A percentile compares a stretch with the other conserved stretches of the same genome.
These are phyloP conservation scores for Condylostylus longicornis DNA, from an alignment of 1,140 invertebrate species.

Conservation along the genomic window DNA sequence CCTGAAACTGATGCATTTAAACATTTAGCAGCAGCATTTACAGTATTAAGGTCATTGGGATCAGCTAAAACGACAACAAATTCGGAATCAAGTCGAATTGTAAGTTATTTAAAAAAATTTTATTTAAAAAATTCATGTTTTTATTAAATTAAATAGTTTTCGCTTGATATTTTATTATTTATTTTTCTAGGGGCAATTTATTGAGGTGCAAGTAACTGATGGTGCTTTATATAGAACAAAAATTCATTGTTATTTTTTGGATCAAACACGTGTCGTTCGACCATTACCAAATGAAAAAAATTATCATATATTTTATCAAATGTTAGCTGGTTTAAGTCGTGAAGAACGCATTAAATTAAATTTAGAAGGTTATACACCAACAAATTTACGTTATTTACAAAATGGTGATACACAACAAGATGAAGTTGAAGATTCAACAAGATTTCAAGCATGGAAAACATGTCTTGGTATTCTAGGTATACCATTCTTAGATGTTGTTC, in stretches of 20 bases:
- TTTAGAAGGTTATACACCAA: conserved; percentile 65
- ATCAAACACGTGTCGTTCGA: conserved; percentile 79
- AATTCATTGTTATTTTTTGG: conserved; percentile 85
- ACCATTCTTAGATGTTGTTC: conserved; percentile 82
- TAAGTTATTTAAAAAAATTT: conserved; percentile 29
- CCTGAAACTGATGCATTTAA: conserved; percentile 93
- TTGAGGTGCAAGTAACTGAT: conserved; percentile 92
- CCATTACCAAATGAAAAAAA: conserved; percentile 79
- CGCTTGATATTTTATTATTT: neutral
- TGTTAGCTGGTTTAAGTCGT: conserved; percentile 73
- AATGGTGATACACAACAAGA: conserved; percentile 58
- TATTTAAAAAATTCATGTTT: no score
- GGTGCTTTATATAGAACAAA: conserved; percentile 87
- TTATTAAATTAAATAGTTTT: no score
- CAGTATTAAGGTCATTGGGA: conserved; percentile 77
- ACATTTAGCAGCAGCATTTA: conserved; percentile 85
- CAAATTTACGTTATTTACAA: conserved; percentile 66
- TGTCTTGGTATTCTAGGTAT: conserved; percentile 81
- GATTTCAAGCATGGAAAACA: conserved; percentile 80
- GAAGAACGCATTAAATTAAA: conserved; percentile 78
- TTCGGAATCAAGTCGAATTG: conserved; percentile 86
- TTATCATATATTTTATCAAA: conserved; percentile 95
- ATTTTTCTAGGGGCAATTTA: conserved; percentile 79
- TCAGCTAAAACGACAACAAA: conserved; percentile 80
- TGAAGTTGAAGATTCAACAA: conserved; percentile 54